Conservation (phyloP, 2,888 invertebrate species). For the Archaeoteleia sp. region DNA sequence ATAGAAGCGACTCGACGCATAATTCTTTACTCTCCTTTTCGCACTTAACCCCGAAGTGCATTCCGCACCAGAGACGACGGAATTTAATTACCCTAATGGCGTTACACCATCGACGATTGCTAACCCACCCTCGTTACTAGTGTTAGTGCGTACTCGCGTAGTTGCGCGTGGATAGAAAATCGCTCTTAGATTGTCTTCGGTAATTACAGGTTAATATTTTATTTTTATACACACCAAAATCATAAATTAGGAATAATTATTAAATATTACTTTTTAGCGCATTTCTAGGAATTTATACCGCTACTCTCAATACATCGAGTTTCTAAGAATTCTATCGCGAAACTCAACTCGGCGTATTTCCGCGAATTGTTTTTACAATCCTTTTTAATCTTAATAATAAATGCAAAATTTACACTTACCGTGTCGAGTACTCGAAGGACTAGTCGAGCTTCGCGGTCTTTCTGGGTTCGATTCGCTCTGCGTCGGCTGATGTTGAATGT, state of each 20-base stretch:
- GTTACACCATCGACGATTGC: slow-evolving; percentile 61
- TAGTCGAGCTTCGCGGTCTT: slow-evolving; percentile 70
- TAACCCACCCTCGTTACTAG: slow-evolving; percentile 41
- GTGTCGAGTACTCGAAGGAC: slow-evolving; percentile 71
- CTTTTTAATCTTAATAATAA: too few species aligned
- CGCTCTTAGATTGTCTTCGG: slow-evolving; percentile 38
- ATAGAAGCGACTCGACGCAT: slow-evolving; percentile 38
- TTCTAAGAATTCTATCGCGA: too few species aligned
- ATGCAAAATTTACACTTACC: too few species aligned
- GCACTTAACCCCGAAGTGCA: slow-evolving; percentile 62
- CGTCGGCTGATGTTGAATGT: slow-evolving; percentile 65
- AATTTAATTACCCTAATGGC: slow-evolving; percentile 71
- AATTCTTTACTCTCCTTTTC: slow-evolving; percentile 60
- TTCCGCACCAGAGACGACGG: slow-evolving; percentile 57
- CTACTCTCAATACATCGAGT: too few species aligned
- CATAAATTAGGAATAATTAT: too few species aligned
- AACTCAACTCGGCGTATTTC: too few species aligned
- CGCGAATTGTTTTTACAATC: too few species aligned
- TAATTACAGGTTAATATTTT: too few species aligned
- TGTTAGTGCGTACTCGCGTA: background rate
- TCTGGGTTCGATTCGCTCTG: slow-evolving; percentile 69
- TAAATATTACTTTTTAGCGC: too few species aligned
- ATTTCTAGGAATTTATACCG: too few species aligned
- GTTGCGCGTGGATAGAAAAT: slow-evolving; percentile 16
- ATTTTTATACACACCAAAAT: too few species aligned